Conservation (phyloP, 1,140 invertebrate species). For the Pseudomyrmex gracilis region DNA sequence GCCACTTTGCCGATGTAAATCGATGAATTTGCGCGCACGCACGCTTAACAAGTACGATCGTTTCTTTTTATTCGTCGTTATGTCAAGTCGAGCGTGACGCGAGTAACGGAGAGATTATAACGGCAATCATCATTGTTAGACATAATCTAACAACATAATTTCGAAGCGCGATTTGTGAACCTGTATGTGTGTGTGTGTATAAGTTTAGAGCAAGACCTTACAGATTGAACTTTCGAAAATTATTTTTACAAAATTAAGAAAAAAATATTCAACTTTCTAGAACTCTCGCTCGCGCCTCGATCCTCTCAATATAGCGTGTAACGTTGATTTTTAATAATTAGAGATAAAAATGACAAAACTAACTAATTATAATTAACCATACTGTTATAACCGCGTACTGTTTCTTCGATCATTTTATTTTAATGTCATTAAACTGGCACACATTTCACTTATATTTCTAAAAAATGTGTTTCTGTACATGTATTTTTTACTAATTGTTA, state of each 20-base stretch:
- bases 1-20: constrained; percentile 62
- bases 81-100: constrained; percentile 58
- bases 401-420: not conserved
- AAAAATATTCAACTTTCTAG: too few species aligned
- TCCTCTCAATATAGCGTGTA: not conserved
- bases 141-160: constrained; percentile 59
- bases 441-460: not conserved
- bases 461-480: not conserved
- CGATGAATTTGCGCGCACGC: constrained; percentile 57
- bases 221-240: not conserved
- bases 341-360: too few species aligned
- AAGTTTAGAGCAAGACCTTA: constrained; percentile 27
- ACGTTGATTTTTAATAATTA: too few species aligned
- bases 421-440: not conserved
- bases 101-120: constrained; percentile 47
- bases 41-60: constrained; percentile 16
- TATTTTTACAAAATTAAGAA: not conserved
- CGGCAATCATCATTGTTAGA: constrained; percentile 60
- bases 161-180: constrained; percentile 15
- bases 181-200: too few species aligned
- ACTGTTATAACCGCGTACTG: not conserved
- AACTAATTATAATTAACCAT: too few species aligned
- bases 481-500: constrained; percentile 36
- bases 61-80: constrained; percentile 35
- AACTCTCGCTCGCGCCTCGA: not conserved